Conservation (phyloP, 2,888 invertebrate species). For the Lumbricus terrestris region DNA sequence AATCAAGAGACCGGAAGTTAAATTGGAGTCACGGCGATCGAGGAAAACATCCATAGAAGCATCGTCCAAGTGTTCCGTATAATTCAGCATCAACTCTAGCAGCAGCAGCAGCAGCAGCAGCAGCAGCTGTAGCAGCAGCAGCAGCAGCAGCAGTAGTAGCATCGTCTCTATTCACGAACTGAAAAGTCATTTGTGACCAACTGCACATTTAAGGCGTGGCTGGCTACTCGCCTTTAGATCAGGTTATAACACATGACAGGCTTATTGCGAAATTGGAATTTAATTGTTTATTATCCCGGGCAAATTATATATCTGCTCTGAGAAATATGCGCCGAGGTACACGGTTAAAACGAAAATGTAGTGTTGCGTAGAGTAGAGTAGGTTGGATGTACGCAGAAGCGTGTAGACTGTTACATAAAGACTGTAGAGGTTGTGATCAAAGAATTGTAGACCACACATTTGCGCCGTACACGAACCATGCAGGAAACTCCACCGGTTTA, state of each 20-base stretch:
- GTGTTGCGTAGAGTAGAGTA: neutral
- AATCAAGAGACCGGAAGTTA: neutral
- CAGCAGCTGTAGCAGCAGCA: too few species aligned
- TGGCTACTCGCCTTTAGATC: neutral
- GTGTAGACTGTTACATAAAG: neutral
- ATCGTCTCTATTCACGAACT: neutral
- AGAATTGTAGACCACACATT: too few species aligned
- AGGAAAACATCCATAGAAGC: neutral
- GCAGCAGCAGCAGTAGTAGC: too few species aligned
- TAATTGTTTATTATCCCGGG: too few species aligned
- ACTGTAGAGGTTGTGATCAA: too few species aligned
- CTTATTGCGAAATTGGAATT: neutral
- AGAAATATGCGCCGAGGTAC: too few species aligned
- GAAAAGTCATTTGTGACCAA: neutral
- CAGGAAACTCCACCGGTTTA: too few species aligned
- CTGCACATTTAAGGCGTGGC: neutral
- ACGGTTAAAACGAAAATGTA: neutral
- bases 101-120: too few species aligned
- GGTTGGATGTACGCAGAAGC: neutral
- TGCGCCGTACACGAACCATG: too few species aligned
- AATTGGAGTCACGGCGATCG: neutral
- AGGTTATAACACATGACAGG: neutral
- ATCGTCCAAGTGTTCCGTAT: neutral
- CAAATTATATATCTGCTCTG: neutral
- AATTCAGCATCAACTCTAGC: too few species aligned